phyloP scores from a whole-genome alignment of 2,797 vertebrate genomes.

The Esox lucius region DNA sequence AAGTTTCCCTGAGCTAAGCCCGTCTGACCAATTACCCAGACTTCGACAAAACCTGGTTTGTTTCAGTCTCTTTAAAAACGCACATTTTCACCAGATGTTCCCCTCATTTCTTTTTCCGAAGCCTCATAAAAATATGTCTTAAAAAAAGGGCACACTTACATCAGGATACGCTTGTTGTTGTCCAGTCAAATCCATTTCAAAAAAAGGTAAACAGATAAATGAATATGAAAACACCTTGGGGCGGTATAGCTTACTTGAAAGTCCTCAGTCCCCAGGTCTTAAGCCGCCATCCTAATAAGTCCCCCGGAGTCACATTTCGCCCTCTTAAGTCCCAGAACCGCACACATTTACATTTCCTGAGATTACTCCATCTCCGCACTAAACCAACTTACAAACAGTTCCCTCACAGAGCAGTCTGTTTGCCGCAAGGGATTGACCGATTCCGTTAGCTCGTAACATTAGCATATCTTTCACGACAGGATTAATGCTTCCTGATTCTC shows the following conservation, averaged over 20 bases:
- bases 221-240: conserved; percentile 19
- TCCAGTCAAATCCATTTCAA: conserved; percentile 29
- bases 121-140: conserved; percentile 49
- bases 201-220: conserved; percentile 25
- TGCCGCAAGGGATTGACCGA: neutral
- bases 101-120: conserved; percentile 70
- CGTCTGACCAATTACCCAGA: conserved; percentile 71
- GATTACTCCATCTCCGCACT: neutral
- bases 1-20: conserved; percentile 78
- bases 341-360: neutral
- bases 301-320: conserved; percentile 2
- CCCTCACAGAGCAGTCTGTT: neutral
- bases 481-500: neutral
- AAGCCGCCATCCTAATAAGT: neutral
- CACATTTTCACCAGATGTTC: conserved; percentile 70
- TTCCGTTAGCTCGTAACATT: neutral
- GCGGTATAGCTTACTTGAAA: conserved; percentile 6
- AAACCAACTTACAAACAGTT: neutral
- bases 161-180: conserved; percentile 27
- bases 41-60: conserved; percentile 75
- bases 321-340: neutral
- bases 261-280: conserved; percentile 4
- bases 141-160: conserved; percentile 7
- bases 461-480: neutral
- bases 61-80: conserved; percentile 64